Conservation (phyloP, 2,797 vertebrate species). For the Ibycter americanus region DNA sequence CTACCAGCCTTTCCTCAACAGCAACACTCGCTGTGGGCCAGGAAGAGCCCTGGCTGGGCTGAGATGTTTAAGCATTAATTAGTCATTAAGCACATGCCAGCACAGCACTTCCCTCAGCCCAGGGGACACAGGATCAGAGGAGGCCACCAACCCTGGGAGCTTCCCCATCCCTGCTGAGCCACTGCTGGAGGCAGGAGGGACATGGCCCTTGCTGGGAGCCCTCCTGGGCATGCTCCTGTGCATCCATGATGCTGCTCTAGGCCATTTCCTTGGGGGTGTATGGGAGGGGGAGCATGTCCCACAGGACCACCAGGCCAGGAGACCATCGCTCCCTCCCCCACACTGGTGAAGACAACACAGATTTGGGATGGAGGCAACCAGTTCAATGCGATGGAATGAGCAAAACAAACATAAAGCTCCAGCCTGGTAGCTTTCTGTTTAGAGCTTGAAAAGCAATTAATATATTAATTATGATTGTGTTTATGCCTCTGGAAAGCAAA, state of each 20-base stretch:
- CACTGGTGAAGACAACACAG: rapidly evolving
- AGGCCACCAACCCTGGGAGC: rapidly evolving
- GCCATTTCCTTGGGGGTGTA: not conserved
- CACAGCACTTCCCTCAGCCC: not conserved
- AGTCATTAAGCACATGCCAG: not conserved
- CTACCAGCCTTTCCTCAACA: not conserved
- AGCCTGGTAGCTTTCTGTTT: not conserved
- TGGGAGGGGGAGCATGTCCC: rapidly evolving
- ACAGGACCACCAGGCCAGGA: not conserved
- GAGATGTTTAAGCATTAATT: not conserved
- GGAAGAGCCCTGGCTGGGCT: not conserved
- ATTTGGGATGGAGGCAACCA: not conserved
- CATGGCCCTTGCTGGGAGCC: rapidly evolving
- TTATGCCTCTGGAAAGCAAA: constrained; percentile 18
- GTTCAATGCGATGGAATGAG: not conserved
- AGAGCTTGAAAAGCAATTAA: not conserved
- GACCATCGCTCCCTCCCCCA: not conserved
- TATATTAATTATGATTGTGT: constrained; percentile 17
- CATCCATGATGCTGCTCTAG: rapidly evolving
- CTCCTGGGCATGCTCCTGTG: not conserved
- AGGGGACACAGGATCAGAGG: not conserved
- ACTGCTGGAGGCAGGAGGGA: not conserved
- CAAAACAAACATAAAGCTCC: not conserved
- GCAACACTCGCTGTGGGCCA: not conserved
- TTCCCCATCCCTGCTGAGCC: not conserved